Evolutionary conservation across 2,797 vertebrate species (phyloP).

Genomic region (Platyrinchus mystaceus): DNA sequence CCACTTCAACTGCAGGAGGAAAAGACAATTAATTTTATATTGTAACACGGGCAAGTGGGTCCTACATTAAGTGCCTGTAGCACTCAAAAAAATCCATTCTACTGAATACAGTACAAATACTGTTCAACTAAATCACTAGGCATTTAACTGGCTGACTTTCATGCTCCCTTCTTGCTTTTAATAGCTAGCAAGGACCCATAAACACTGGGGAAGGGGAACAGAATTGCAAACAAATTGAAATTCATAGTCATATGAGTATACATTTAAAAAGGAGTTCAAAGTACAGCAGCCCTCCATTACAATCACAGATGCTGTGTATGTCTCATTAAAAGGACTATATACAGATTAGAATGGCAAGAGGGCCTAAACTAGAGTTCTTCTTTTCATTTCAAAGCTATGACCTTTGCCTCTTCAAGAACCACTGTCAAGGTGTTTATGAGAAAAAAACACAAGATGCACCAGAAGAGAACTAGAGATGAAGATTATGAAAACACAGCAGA

Average conservation of each 20-base stretch:
- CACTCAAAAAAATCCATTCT: not conserved
- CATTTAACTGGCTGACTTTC: not conserved
- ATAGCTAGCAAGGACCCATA: not conserved
- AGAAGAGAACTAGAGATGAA: not conserved
- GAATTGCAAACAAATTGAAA: conserved; percentile 3
- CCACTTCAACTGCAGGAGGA: not conserved
- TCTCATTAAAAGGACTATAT: not conserved
- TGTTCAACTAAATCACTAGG: not conserved
- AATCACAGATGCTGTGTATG: not conserved
- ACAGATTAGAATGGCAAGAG: not conserved
- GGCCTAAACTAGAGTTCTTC: not conserved
- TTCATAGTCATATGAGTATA: not conserved
- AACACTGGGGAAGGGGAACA: not conserved
- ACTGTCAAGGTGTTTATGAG: not conserved
- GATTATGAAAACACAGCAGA: not conserved
- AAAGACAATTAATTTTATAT: not conserved
- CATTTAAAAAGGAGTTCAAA: not conserved
- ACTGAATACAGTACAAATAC: not conserved
- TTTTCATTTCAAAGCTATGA: not conserved
- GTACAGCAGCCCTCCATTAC: not conserved
- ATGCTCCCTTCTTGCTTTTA: not conserved
- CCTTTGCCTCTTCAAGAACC: not conserved
- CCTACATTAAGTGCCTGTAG: not conserved
- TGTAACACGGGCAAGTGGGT: not conserved
- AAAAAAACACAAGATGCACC: not conserved